Base-by-base conservation (phyloP, 2,888 invertebrate species). In the Orchesellides sinensis region DNA sequence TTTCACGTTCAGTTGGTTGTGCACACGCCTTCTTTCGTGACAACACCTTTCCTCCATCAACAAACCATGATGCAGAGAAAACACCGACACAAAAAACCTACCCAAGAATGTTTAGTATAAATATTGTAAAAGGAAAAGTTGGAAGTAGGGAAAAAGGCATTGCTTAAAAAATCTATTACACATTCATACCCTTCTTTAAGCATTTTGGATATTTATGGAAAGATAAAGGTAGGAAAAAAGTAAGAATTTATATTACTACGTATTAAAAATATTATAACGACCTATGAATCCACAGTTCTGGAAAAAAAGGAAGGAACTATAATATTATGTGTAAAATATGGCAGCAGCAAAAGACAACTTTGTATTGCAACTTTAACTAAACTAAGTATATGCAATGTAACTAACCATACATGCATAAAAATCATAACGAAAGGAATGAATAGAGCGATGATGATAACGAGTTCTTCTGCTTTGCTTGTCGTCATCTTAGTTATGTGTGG, bases 381-480 rank as follows among this genome's bases (percentile, higher is more conserved):
- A 5, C 23, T 32, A 23, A 32, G 3, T 45, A 49, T 47, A 73
- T 19, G n/a, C n/a, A 73, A 45, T 32, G 17, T n/a, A 32, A 17
- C 27, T n/a, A 8, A 25, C 17, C 12, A n/a, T 40, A 8, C 40
- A 40, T n/a, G n/a, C n/a, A n/a, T n/a, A n/a, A n/a, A n/a, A 40
- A 70, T 17, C 40, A 40, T 27, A 59, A 19, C 21, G 21, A n/a
- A 52, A 32, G 40, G 35, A 63, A 63, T 49, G 19, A 52, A 23
- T 29, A 61, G 73, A 45, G n/a, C 32, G 69, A 69, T 52, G 69
- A 69, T 29, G 75, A 75, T 47, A 45, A 75, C 27, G 65, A 54
- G 65, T 75, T 45, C 66, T 40, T 75, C 35, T 75, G 23, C 54
- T 63, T 63, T 35, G 63, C 25, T 47, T 32, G 54, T 75, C 27